phyloP scores from a whole-genome alignment of 1,140 invertebrate species.

The Anastrepha ludens region DNA sequence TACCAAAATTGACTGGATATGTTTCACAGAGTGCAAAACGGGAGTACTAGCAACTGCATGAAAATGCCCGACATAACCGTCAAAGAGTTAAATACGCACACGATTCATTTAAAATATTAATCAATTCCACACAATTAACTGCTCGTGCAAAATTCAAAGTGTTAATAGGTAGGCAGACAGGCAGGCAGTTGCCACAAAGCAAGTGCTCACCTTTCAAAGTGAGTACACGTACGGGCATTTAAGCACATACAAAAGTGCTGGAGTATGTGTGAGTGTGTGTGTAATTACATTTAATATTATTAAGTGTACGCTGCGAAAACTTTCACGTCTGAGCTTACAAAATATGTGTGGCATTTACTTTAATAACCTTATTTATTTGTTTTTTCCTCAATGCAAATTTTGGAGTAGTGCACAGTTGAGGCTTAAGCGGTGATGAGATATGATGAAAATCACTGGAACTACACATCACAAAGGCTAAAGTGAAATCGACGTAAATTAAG shows the following conservation, averaged over 20 bases:
- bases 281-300: not conserved
- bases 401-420: not conserved
- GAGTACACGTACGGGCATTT: not conserved
- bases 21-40: too few species aligned
- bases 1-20: too few species aligned
- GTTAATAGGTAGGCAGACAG: not conserved
- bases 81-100: not conserved
- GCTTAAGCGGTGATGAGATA: not conserved
- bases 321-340: not conserved
- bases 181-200: not conserved
- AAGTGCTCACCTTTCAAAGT: not conserved
- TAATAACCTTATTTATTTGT: not conserved
- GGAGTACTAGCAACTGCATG: not conserved
- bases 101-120: constrained; percentile 13
- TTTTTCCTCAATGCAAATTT: not conserved
- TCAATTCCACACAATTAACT: constrained; percentile 33
- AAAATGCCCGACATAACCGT: not conserved
- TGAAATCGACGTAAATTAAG: not conserved
- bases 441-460: not conserved
- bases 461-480: not conserved
- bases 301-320: not conserved
- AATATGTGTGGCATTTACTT: not conserved
- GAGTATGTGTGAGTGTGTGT: not conserved
- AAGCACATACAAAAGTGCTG: not conserved
- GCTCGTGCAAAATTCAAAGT: not conserved